Evolutionary conservation across 2,797 vertebrate species (phyloP).

Genomic region (Phoxinus dragarum): DNA sequence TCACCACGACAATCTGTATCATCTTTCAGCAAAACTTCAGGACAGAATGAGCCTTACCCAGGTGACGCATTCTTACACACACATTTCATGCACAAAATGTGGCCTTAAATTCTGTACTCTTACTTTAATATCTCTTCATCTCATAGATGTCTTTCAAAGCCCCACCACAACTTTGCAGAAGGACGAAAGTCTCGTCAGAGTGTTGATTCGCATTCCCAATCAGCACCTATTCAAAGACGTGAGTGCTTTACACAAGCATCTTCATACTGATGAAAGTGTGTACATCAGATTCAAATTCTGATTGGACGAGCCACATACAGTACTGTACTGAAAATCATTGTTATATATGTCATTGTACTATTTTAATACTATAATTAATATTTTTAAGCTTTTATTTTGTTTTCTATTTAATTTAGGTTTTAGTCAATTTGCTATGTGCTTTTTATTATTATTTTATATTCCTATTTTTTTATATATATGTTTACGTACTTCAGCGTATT

Average conservation of each 20-base stretch:
- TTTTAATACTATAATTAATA: background rate
- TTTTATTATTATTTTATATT: background rate
- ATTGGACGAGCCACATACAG: background rate
- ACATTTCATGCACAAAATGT: background rate
- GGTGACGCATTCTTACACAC: background rate
- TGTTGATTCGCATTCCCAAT: slow-evolving; percentile 89
- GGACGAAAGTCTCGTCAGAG: slow-evolving; percentile 87
- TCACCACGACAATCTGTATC: slow-evolving; percentile 92
- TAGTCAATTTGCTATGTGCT: background rate
- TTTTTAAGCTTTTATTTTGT: background rate
- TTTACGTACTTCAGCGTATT: background rate
- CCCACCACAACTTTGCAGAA: slow-evolving; percentile 82
- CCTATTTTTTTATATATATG: background rate
- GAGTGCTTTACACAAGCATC: slow-evolving; percentile 59
- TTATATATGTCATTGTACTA: background rate
- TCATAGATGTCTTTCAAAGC: slow-evolving; percentile 86
- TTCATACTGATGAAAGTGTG: background rate
- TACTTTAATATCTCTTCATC: background rate
- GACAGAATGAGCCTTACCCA: slow-evolving; percentile 69
- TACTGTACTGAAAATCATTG: background rate
- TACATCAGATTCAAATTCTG: background rate
- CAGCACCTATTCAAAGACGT: slow-evolving; percentile 95
- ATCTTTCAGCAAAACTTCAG: slow-evolving; percentile 85
- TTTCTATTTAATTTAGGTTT: background rate
- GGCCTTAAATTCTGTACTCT: background rate